Evolutionary conservation across 1,140 invertebrate genomes (phyloP).

Genomic region (Camponotus pennsylvanicus): DNA sequence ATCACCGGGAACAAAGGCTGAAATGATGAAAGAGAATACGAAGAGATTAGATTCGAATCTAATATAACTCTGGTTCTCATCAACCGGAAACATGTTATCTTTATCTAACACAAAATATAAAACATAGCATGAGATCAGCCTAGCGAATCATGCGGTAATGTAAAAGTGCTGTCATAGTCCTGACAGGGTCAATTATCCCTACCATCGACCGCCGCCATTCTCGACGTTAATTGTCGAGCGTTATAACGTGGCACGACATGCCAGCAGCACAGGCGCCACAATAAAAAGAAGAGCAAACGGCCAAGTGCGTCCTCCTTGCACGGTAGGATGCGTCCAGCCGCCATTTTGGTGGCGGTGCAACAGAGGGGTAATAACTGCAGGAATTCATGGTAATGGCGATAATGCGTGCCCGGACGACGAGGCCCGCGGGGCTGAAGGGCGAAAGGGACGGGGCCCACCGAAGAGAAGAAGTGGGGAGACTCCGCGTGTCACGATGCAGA

Average conservation of each 20-base stretch:
- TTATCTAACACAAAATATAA: slow-evolving; percentile 8
- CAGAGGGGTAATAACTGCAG: slow-evolving; percentile 78
- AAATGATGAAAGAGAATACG: not conserved
- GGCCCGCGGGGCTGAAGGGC: slow-evolving; percentile 61
- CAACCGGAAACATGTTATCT: slow-evolving; percentile 25
- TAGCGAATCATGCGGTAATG: slow-evolving; percentile 34
- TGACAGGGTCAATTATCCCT: slow-evolving; percentile 61
- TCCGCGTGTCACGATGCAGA: slow-evolving; percentile 74
- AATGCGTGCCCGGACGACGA: slow-evolving; percentile 68
- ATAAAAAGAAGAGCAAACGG: slow-evolving; percentile 39
- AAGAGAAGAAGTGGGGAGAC: slow-evolving; percentile 68
- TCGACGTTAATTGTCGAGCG: slow-evolving; percentile 62
- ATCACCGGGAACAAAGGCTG: slow-evolving; percentile 9
- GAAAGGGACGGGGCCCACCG: slow-evolving; percentile 47
- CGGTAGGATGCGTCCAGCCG: slow-evolving; percentile 71
- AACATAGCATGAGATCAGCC: slow-evolving; percentile 20
- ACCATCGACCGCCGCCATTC: slow-evolving; percentile 35
- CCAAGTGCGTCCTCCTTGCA: slow-evolving; percentile 61
- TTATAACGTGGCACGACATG: slow-evolving; percentile 43
- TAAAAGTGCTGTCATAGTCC: slow-evolving; percentile 62
- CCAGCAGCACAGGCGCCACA: slow-evolving; percentile 49
- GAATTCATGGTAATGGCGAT: slow-evolving; percentile 79
- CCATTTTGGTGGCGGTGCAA: slow-evolving; percentile 79
- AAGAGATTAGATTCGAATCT: slow-evolving; percentile 36
- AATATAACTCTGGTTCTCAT: slow-evolving; percentile 7